Percentiles rank a stretch among this genome's conserved stretches.
Conservation (phyloP, 2,797 vertebrate species). For the Glyptemys insculpta region DNA sequence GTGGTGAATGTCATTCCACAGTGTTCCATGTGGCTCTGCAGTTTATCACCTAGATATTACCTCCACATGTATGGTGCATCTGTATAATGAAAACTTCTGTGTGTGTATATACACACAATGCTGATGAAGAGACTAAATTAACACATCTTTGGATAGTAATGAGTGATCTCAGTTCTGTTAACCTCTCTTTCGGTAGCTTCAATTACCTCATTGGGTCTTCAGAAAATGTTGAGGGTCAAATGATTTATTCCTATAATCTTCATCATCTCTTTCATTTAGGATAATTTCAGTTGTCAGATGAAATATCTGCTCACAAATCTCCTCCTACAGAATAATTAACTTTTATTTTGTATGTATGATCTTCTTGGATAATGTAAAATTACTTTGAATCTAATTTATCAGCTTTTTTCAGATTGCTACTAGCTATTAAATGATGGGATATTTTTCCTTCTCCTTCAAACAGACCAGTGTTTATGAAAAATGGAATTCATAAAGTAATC, state of each 20-base stretch:
- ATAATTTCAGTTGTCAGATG: no score
- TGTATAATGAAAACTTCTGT: background rate
- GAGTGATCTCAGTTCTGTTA: background rate
- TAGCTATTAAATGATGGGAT: no score
- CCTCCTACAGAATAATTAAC: no score
- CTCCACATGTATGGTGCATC: background rate
- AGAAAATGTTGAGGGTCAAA: background rate
- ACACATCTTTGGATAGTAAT: background rate
- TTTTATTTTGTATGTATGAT: no score
- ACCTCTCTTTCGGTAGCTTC: background rate
- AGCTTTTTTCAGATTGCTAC: no score
- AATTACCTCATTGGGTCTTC: background rate
- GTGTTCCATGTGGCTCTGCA: background rate
- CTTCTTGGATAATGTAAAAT: no score
- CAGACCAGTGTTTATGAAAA: no score
- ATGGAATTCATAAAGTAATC: no score
- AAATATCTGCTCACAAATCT: no score
- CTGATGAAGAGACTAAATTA: background rate
- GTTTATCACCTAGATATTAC: background rate
- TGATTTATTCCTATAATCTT: background rate
- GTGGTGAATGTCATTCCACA: background rate
- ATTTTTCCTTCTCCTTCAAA: no score
- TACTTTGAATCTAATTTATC: no score
- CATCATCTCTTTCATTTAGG: no score
- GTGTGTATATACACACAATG: background rate